Conservation (phyloP, 2,113 vertebrate genomes). For the Glareola pratincola region DNA sequence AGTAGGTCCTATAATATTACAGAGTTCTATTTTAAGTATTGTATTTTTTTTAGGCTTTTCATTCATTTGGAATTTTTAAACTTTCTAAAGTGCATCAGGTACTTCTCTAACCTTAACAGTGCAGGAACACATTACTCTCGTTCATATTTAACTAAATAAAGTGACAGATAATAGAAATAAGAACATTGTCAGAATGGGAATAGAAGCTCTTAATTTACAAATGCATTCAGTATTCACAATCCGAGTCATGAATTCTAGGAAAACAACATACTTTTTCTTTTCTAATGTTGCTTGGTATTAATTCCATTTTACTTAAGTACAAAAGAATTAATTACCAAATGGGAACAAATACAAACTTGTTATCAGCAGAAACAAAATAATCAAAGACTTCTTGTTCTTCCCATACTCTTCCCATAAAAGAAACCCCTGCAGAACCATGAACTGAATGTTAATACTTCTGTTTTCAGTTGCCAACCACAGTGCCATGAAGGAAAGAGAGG, state of each 20-base stretch:
- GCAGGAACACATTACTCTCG: background rate
- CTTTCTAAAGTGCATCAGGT: background rate
- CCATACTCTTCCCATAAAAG: background rate
- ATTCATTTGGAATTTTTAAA: background rate
- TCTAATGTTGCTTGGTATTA: background rate
- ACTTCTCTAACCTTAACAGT: background rate
- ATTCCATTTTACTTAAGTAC: background rate
- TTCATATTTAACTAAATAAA: background rate
- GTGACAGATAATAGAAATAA: background rate
- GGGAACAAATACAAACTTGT: background rate
- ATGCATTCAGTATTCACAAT: background rate
- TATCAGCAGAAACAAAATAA: background rate
- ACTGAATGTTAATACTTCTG: background rate
- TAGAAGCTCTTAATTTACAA: background rate
- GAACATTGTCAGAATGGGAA: background rate
- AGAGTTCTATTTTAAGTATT: background rate
- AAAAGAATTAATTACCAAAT: background rate
- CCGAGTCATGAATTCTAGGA: background rate
- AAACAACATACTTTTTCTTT: slow-evolving; percentile 1
- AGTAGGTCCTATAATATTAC: background rate
- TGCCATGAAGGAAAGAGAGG: background rate
- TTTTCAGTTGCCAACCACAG: background rate
- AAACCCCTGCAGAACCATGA: background rate
- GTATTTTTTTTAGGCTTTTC: background rate
- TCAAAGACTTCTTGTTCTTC: background rate